Conservation (phyloP, 2,888 invertebrate genomes). For the Idaea biselata region DNA sequence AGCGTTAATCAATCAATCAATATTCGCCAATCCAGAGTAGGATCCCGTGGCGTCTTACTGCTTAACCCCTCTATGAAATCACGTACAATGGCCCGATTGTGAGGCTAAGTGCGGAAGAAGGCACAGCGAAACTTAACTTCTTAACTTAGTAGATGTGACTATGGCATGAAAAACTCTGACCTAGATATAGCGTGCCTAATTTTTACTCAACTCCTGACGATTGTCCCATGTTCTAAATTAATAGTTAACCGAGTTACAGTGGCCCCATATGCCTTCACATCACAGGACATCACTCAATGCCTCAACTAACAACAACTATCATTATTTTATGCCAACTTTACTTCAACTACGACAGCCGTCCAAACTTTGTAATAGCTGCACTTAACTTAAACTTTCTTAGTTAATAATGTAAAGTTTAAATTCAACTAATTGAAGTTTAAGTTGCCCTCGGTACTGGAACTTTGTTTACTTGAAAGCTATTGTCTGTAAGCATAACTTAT, state of each 20-base stretch:
- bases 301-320: conserved; percentile 30
- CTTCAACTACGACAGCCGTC: conserved; percentile 29
- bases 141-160: too few relatives aligned
- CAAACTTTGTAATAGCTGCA: conserved; percentile 45
- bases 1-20: too few relatives aligned
- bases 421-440: neutral
- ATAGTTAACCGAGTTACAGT: conserved; percentile 10
- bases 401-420: conserved; percentile 6
- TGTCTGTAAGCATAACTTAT: neutral
- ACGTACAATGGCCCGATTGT: too few relatives aligned
- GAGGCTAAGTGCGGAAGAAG: too few relatives aligned
- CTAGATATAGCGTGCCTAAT: too few relatives aligned
- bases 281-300: conserved; percentile 7
- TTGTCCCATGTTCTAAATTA: neutral
- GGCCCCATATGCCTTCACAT: conserved; percentile 11
- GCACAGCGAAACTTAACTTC: too few relatives aligned
- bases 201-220: too few relatives aligned
- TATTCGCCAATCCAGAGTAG: too few relatives aligned
- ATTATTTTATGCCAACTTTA: conserved; percentile 36
- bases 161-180: too few relatives aligned
- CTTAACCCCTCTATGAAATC: too few relatives aligned
- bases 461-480: neutral
- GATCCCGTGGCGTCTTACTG: too few relatives aligned
- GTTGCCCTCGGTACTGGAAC: neutral
- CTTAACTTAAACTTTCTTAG: conserved; percentile 16